phyloP scores from a whole-genome alignment of 2,113 vertebrate species.

The Xenopus laevis region DNA sequence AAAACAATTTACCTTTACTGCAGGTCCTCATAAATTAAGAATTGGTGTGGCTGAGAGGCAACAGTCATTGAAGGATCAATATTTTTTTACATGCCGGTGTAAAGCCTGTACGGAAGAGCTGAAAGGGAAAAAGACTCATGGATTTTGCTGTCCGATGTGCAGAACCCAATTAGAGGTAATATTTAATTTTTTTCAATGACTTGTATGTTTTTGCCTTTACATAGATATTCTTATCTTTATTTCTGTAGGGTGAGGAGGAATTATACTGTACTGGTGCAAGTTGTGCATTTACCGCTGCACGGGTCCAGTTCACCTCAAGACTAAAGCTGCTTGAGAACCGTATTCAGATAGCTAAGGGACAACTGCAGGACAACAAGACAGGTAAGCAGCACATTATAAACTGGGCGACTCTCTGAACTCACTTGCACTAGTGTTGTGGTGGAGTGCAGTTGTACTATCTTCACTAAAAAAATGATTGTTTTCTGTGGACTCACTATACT shows the following conservation, averaged over 20 bases:
- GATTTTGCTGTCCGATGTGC: conserved; percentile 71
- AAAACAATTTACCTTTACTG: conserved; percentile 9
- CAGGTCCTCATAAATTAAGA: conserved; percentile 81
- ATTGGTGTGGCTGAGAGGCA: conserved; percentile 72
- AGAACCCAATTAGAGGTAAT: conserved; percentile 58
- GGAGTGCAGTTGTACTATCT: too few relatives aligned
- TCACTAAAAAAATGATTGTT: too few relatives aligned
- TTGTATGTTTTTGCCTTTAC: not conserved
- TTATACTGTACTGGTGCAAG: conserved; percentile 55
- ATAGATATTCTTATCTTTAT: conserved; percentile 11
- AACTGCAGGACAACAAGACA: conserved; percentile 47
- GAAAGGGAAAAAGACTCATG: not conserved
- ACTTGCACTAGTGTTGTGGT: too few relatives aligned
- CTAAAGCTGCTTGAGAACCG: conserved; percentile 53
- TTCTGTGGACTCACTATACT: too few relatives aligned
- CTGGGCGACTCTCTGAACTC: too few relatives aligned
- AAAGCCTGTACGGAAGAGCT: conserved; percentile 65
- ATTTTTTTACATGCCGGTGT: conserved; percentile 86
- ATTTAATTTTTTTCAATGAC: not conserved
- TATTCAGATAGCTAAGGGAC: conserved; percentile 45
- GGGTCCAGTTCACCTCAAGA: conserved; percentile 43
- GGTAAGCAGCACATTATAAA: conserved; percentile 52
- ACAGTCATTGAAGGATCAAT: conserved; percentile 76
- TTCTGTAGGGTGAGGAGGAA: conserved; percentile 57
- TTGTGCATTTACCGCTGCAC: conserved; percentile 57